Evolutionary conservation across 1,140 invertebrate genomes (phyloP).

Genomic region (Leptoteleia sp.): DNA sequence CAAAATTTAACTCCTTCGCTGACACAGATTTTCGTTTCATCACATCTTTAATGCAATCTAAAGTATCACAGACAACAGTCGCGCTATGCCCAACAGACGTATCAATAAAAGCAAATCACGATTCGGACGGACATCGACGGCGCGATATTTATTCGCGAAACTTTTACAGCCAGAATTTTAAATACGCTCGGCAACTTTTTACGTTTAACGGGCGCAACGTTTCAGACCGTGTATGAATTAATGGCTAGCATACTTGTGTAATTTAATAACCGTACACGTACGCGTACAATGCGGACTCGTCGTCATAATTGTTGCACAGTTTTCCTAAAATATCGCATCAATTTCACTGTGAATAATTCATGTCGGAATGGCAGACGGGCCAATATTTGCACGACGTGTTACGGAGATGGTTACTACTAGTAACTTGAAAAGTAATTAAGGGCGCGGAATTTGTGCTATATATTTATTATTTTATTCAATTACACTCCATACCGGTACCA

Average conservation of each 20-base stretch:
- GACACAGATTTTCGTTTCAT: too few relatives aligned
- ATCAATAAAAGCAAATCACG: slow-evolving; percentile 35
- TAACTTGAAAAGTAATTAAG: slow-evolving; percentile 51
- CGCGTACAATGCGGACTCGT: slow-evolving; percentile 12
- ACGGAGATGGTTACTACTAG: slow-evolving; percentile 32
- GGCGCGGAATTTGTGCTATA: slow-evolving; percentile 20
- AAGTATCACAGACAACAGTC: too few relatives aligned
- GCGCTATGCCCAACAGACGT: too few relatives aligned
- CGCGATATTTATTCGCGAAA: slow-evolving; percentile 40
- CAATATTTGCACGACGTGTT: slow-evolving; percentile 49
- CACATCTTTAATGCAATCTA: too few relatives aligned
- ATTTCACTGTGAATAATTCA: slow-evolving; percentile 59
- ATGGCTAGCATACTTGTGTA: slow-evolving; percentile 41
- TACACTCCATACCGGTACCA: neutral
- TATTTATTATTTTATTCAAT: slow-evolving; percentile 45
- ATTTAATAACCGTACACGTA: slow-evolving; percentile 55
- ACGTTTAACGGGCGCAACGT: slow-evolving; percentile 24
- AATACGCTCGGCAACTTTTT: slow-evolving; percentile 36
- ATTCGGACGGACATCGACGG: slow-evolving; percentile 10
- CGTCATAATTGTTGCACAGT: slow-evolving; percentile 52
- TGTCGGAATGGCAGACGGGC: slow-evolving; percentile 43
- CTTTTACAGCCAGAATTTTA: slow-evolving; percentile 33
- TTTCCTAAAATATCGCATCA: slow-evolving; percentile 59
- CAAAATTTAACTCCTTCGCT: too few relatives aligned
- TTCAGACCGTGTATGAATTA: slow-evolving; percentile 38